phyloP scores from a whole-genome alignment of 2,888 invertebrate species.

The Pristionchus japonicus region DNA sequence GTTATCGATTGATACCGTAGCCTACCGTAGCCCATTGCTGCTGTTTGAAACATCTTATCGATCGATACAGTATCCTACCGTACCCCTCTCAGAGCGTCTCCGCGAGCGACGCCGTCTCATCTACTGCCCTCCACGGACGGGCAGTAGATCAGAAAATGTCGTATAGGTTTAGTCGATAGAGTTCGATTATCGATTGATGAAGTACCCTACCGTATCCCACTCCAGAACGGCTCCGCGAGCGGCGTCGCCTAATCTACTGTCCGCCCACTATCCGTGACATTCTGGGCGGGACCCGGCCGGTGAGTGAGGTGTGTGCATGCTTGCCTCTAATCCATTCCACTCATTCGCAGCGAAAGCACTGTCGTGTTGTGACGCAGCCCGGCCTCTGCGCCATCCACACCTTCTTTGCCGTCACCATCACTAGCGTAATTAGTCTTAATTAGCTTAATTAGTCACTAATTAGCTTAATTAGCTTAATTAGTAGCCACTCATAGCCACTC shows the following conservation, averaged over 20 bases:
- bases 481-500: neutral
- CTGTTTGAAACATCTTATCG: neutral
- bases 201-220: neutral
- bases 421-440: slow-evolving; percentile 6
- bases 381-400: slow-evolving; percentile 43
- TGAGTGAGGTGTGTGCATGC: slow-evolving; percentile 48
- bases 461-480: slow-evolving; percentile 11
- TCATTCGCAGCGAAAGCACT: slow-evolving; percentile 38
- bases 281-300: slow-evolving; percentile 61
- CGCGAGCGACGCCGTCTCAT: slow-evolving; percentile 64
- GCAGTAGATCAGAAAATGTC: no score
- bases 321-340: neutral
- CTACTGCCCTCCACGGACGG: slow-evolving; percentile 63
- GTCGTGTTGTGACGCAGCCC: slow-evolving; percentile 38
- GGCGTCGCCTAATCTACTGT: slow-evolving; percentile 66
- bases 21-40: neutral
- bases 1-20: neutral
- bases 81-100: slow-evolving; percentile 46
- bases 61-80: neutral
- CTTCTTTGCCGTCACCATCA: slow-evolving; percentile 43
- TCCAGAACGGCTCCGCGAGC: slow-evolving; percentile 52
- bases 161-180: no score
- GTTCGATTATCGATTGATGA: no score
- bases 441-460: no score
- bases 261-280: slow-evolving; percentile 61